Evolutionary conservation across 2,797 vertebrate genomes (phyloP).

Genomic region (Sarcophilus harrisii): DNA sequence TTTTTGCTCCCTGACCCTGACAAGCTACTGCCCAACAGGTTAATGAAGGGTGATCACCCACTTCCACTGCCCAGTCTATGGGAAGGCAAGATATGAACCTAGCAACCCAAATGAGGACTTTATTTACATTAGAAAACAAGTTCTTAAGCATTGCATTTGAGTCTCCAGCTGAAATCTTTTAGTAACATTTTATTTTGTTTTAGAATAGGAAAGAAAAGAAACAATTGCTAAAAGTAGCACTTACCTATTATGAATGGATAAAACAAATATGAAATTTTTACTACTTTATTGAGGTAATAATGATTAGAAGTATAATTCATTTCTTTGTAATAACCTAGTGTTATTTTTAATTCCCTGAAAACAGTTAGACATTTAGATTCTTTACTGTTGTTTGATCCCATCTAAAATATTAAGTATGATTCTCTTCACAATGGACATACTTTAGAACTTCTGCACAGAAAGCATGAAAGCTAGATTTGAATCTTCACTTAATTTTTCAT

Average conservation of each 20-base stretch:
- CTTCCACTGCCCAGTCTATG: background rate
- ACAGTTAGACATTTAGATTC: too few relatives aligned
- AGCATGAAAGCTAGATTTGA: conserved; percentile 18
- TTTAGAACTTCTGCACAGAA: background rate
- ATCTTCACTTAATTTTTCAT: background rate
- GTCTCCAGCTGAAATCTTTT: background rate
- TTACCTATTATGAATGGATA: background rate
- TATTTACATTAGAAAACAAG: background rate
- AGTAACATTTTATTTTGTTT: background rate
- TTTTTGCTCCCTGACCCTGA: background rate
- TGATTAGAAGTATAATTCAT: background rate
- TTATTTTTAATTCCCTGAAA: background rate
- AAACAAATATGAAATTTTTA: background rate
- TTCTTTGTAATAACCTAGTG: background rate
- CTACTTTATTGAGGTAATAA: background rate
- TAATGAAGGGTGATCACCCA: background rate
- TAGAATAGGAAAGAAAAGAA: background rate
- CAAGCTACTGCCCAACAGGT: background rate
- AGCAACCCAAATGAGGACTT: background rate
- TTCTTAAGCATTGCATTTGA: background rate
- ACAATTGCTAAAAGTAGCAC: background rate
- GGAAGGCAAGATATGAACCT: background rate
- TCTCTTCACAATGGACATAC: background rate
- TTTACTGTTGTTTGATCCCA: background rate
- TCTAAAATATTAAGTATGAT: background rate